phyloP scores from a whole-genome alignment of 1,140 invertebrate species.

The Drosophila pectinifera region DNA sequence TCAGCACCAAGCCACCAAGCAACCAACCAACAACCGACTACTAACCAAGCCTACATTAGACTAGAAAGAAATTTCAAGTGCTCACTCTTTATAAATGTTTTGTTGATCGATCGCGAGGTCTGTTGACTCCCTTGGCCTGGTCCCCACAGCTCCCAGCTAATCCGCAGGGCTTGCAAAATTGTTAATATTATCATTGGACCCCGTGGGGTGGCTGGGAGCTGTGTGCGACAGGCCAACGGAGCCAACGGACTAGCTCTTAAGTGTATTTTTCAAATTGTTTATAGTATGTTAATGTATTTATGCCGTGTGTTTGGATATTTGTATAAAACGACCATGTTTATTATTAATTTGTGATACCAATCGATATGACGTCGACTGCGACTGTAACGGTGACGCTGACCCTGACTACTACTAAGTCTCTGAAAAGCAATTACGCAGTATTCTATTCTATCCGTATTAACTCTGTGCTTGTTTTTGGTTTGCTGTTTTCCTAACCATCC shows the following conservation, averaged over 20 bases:
- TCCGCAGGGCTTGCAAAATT: constrained; percentile 10
- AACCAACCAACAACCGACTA: constrained; percentile 48
- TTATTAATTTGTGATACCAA: constrained; percentile 57
- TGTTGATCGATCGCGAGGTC: constrained; percentile 28
- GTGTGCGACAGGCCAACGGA: background rate
- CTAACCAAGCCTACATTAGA: constrained; percentile 62
- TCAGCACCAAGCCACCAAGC: constrained; percentile 62
- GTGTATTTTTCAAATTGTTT: constrained; percentile 62
- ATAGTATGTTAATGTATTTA: constrained; percentile 59
- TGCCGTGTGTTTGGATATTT: constrained; percentile 60
- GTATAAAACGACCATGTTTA: constrained; percentile 65
- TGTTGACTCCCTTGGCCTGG: constrained; percentile 17
- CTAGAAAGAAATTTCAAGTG: constrained; percentile 49
- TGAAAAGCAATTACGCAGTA: constrained; percentile 59
- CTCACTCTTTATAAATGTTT: constrained; percentile 49
- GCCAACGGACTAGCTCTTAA: constrained; percentile 32
- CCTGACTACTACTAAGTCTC: constrained; percentile 32
- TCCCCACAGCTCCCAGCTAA: background rate
- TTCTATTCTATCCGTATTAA: constrained; percentile 51
- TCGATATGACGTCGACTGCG: constrained; percentile 28
- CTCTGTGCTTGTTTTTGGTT: constrained; percentile 63
- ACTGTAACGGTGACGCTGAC: constrained; percentile 16
- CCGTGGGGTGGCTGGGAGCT: background rate
- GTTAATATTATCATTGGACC: constrained; percentile 17
- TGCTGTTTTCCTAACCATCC: constrained; percentile 49